phyloP scores from a whole-genome alignment of 2,113 vertebrate genomes.

The Rattus rattus region DNA sequence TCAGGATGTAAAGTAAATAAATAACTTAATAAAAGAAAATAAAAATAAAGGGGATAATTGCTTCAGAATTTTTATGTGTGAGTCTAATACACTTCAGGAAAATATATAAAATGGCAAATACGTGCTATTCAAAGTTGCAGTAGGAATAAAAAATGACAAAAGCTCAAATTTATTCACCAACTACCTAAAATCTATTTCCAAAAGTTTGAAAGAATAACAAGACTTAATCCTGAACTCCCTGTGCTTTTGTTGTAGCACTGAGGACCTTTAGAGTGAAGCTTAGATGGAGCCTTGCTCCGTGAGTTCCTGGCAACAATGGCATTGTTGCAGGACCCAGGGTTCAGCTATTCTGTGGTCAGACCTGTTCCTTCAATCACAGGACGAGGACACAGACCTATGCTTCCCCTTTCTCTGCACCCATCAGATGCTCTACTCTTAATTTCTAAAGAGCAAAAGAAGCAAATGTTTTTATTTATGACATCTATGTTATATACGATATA shows the following conservation, averaged over 20 bases:
- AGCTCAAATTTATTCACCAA: slow-evolving; percentile 59
- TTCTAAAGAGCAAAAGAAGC: slow-evolving; percentile 73
- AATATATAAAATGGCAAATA: slow-evolving; percentile 32
- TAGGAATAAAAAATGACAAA: slow-evolving; percentile 31
- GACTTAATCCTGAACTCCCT: slow-evolving; percentile 68
- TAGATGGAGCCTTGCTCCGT: slow-evolving; percentile 67
- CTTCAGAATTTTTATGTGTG: slow-evolving; percentile 62
- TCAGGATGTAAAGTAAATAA: too few relatives aligned
- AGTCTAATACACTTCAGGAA: slow-evolving; percentile 57
- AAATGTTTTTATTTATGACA: slow-evolving; percentile 61
- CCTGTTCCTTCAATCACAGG: slow-evolving; percentile 24
- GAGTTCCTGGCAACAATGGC: slow-evolving; percentile 72
- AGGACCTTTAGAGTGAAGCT: slow-evolving; percentile 75
- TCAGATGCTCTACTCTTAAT: slow-evolving; percentile 56
- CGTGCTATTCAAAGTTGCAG: slow-evolving; percentile 50
- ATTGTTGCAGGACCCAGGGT: slow-evolving; percentile 78
- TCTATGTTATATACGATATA: neutral
- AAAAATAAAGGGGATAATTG: slow-evolving; percentile 25
- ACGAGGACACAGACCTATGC: slow-evolving; percentile 60
- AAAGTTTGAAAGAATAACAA: slow-evolving; percentile 39
- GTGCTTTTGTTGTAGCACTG: slow-evolving; percentile 69
- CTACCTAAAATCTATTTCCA: slow-evolving; percentile 55
- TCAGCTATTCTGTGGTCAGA: slow-evolving; percentile 82
- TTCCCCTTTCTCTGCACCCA: slow-evolving; percentile 64
- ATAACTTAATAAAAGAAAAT: too few relatives aligned